phyloP scores from a whole-genome alignment of 2,113 vertebrate species.

The Myocastor coypus region DNA sequence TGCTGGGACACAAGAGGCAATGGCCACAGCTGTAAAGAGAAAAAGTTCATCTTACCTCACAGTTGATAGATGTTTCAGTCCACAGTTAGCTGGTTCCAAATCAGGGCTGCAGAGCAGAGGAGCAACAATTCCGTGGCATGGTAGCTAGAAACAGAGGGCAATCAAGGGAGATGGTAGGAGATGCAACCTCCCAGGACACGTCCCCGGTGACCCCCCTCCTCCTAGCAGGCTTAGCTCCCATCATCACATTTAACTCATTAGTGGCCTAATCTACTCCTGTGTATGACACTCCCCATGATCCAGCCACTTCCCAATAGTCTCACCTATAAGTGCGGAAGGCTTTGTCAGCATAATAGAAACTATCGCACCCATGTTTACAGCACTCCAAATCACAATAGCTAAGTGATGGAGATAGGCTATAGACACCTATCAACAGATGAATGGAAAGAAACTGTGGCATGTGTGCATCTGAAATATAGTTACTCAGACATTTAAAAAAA shows the following conservation, averaged over 20 bases:
- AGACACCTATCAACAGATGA: not conserved
- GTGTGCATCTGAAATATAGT: not conserved
- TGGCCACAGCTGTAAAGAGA: not conserved
- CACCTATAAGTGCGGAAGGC: not conserved
- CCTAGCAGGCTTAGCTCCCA: not conserved
- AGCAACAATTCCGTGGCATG: not conserved
- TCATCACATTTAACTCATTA: not conserved
- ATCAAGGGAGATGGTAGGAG: not conserved
- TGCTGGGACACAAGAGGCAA: not conserved
- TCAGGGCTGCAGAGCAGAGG: not conserved
- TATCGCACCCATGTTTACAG: not conserved
- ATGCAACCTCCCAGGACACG: not conserved
- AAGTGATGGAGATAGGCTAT: not conserved
- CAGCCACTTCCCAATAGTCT: not conserved
- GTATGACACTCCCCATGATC: not conserved
- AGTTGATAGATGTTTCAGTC: not conserved
- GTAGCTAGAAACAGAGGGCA: not conserved
- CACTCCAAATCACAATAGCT: not conserved
- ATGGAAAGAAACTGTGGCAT: not conserved
- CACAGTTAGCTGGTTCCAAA: not conserved
- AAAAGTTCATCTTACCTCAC: not conserved
- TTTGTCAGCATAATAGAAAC: not conserved
- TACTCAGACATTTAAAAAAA: not conserved
- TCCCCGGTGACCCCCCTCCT: not conserved
- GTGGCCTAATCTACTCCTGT: not conserved